Evolutionary conservation across 2,797 vertebrate species (phyloP), one percentile per base, ranked within the genome.

Genomic region (Gambusia yucatana): DNA sequence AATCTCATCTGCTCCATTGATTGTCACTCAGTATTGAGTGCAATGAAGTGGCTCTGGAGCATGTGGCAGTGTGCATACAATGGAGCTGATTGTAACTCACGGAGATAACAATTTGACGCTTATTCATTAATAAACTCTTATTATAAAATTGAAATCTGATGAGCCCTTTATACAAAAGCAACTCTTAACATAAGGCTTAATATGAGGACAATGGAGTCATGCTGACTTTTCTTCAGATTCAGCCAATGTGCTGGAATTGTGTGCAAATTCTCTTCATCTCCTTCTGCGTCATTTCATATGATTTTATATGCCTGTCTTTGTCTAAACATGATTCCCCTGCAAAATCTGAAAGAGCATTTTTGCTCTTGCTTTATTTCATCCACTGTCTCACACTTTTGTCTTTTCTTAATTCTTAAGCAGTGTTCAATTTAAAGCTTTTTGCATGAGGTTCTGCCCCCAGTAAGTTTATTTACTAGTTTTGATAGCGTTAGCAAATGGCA

Each of bases 1-100:
- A 93, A 94, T 94, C 94, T 90, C 90, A 76, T 91, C 79, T 59
- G 43, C 78, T 86, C 85, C 89, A 94, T 94, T 94, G 94, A 94
- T 94, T 94, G 90, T 87, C 87, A 46, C 86, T 92, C 87, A 84
- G 81, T 84, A 85, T 84, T 82, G 86, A 92, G 84, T 86, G 85
- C 85, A 79, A 85, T 91, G 83, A 86, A 91, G 91, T 87, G 87
- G 86, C 86, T 80, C 71, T 39, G 82, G 79, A 80, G 81, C 79
- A 82, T 89, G 79, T 91, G 84, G 79, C 77, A 57, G 28, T 80
- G 79, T 76, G 82, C 84, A 82, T 48, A 77, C 63, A 65, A 65
- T 43, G 33, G 77, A 79, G 78, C 72, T 41, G 67, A 86, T 44
- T 87, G 77, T 47, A 57, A 71, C 70, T 77, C 78, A 75, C 52